Evolutionary conservation across 2,113 vertebrate genomes (phyloP), one percentile per base, ranked within the genome.

Genomic region (Seriola rivoliana): DNA sequence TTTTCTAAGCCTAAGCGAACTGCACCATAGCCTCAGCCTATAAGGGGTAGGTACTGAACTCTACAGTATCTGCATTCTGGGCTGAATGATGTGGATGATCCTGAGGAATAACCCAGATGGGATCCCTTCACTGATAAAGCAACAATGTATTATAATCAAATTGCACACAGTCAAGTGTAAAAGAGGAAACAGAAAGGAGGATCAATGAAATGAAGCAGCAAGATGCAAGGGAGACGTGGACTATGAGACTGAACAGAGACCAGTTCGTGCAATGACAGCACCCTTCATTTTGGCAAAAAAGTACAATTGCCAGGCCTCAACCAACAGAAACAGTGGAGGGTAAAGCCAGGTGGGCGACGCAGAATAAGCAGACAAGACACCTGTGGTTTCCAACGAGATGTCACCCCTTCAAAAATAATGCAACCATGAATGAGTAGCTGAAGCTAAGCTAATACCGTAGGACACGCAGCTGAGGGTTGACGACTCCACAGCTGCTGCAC

Each of bases 21-120:
- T 21, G 48, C 19, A 5, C 16, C 13, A 21, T 21, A 21, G 44
- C 50, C 19, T 10, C 8, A 21, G 7, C 8, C 0, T 21, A 8
- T 52, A 52, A 21, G 17, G 50, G 50, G 29, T 3, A 21, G 54
- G 10, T 55, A 55, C 54, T 55, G 3, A 12, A 4, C n/a, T 54
- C n/a, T 57, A 9, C 52, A 57, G n/a, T 57, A 25, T 11, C 3
- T 9, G 11, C 11, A 55, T 55, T 68, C 46, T 71, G 38, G 63
- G 50, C n/a, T 36, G 62, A 59, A 59, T 52, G n/a, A 75, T 38
- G 29, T 79, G 48, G 73, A 69, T 73, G 48, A 68, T 19, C 25
- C 60, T 34, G 19, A 46, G 29, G 44, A 63, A 38, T 23, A 46
- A 21, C 6, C 2, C 10, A n/a, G 3, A 9, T 55, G n/a, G n/a